Evolutionary conservation across 2,113 vertebrate species (phyloP).

Genomic region (Nothoprocta perdicaria): DNA sequence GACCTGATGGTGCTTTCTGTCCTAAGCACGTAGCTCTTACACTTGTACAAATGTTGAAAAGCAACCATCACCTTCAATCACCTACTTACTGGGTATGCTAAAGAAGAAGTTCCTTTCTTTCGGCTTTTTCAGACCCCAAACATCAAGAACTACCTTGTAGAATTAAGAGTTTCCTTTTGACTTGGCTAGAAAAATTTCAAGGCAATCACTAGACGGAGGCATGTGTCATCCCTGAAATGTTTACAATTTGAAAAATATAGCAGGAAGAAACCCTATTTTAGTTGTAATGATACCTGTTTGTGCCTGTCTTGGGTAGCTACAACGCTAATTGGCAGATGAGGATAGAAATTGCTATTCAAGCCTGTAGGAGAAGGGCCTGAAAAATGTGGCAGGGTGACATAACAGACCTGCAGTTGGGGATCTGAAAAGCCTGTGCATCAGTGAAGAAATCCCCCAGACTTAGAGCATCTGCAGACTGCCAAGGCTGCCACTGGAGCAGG

Average conservation of each 20-base stretch:
- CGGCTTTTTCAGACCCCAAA: conserved; percentile 76
- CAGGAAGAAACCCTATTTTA: not conserved
- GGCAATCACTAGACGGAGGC: not conserved
- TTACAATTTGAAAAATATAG: not conserved
- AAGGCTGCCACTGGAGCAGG: not conserved
- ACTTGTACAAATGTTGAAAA: not conserved
- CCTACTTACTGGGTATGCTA: not conserved
- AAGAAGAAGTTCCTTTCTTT: not conserved
- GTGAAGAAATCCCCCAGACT: not conserved
- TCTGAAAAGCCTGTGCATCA: not conserved
- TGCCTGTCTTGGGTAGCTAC: not conserved
- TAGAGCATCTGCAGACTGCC: not conserved
- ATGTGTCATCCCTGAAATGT: not conserved
- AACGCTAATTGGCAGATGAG: not conserved
- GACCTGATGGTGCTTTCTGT: accelerated
- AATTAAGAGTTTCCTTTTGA: not conserved
- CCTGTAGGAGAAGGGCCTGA: not conserved
- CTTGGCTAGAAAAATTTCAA: not conserved
- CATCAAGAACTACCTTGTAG: not conserved
- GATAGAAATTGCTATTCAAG: not conserved
- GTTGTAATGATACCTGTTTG: not conserved
- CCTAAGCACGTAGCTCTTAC: not conserved
- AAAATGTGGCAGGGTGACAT: not conserved
- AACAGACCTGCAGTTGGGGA: not conserved
- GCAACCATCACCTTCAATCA: not conserved